Conservation (phyloP, 2,113 vertebrate species). For the Saguinus imperator region DNA sequence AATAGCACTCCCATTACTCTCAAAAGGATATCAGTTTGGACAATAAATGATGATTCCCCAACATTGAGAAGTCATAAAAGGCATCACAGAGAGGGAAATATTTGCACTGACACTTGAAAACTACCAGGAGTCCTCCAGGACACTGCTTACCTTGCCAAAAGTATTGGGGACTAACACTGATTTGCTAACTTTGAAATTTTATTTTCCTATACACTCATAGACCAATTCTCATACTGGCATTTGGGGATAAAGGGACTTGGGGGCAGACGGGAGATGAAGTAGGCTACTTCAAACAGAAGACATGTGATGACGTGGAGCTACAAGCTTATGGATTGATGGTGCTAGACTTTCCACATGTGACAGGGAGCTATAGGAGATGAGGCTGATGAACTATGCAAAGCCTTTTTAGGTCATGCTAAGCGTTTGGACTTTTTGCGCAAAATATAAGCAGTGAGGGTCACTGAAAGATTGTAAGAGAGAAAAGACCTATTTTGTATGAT, state of each 20-base stretch:
- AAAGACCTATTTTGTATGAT: not conserved
- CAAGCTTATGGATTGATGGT: accelerated
- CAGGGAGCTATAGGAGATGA: not conserved
- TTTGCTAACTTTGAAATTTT: not conserved
- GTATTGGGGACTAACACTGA: not conserved
- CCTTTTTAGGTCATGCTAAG: not conserved
- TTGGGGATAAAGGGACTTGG: not conserved
- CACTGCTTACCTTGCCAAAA: not conserved
- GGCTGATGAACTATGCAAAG: not conserved
- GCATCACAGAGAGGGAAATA: not conserved
- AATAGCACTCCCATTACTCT: not conserved
- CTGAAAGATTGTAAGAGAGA: not conserved
- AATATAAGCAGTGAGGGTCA: not conserved
- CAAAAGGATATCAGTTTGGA: not conserved
- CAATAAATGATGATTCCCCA: not conserved
- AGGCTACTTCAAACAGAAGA: not conserved
- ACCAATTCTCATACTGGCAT: not conserved
- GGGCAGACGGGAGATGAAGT: not conserved
- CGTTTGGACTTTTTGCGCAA: not conserved
- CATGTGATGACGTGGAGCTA: accelerated
- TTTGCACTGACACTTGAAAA: not conserved
- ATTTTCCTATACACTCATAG: not conserved
- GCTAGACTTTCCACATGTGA: not conserved
- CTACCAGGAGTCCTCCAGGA: not conserved
- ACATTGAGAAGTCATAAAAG: not conserved